Percentiles rank a stretch among this genome's conserved stretches.
These are phyloP conservation scores for Callithrix jacchus DNA, from an alignment of 2,113 vertebrate genomes.

Conservation along the genomic window DNA sequence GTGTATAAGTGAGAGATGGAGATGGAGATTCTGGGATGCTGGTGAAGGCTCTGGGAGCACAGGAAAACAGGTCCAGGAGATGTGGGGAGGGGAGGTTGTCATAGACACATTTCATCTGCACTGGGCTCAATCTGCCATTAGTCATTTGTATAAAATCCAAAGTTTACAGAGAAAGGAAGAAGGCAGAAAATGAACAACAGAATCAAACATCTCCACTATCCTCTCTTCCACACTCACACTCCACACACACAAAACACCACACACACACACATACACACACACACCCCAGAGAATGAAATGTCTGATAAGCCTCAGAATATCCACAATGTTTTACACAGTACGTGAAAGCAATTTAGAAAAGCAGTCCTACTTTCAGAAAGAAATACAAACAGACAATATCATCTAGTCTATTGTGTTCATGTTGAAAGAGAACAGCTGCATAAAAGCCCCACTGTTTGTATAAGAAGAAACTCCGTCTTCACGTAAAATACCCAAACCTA, in stretches of 20 bases:
- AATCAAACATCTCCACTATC: accelerated
- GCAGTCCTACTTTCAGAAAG: background rate
- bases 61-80: background rate
- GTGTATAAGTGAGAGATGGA: accelerated
- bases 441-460: too few species aligned
- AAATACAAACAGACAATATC: background rate
- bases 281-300: background rate
- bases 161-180: background rate
- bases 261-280: background rate
- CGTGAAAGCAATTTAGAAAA: background rate
- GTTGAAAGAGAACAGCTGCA: accelerated
- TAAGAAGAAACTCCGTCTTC: background rate
- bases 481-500: accelerated
- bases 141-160: accelerated
- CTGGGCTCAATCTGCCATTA: background rate
- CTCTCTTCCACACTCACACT: background rate
- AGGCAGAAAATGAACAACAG: background rate
- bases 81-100: accelerated
- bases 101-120: accelerated
- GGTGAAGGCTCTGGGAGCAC: background rate
- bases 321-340: background rate
- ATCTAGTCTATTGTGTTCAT: accelerated
- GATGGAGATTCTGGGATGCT: accelerated
- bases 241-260: background rate
- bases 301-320: background rate